Percentiles rank a stretch among this genome's conserved stretches.
Evolutionary conservation across 2,113 vertebrate species (phyloP).

Genomic region (Xenotilapia longispinis): DNA sequence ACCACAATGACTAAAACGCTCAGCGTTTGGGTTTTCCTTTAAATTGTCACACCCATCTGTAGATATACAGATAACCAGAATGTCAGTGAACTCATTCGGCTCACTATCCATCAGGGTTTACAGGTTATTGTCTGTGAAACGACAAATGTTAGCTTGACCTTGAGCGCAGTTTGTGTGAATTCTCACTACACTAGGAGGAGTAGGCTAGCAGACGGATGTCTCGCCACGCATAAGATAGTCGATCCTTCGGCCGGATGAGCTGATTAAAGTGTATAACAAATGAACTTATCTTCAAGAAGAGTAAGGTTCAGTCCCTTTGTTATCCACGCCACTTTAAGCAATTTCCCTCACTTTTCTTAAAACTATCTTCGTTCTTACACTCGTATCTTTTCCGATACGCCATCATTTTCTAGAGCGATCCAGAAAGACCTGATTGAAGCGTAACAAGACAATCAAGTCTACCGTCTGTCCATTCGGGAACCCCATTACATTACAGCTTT

Average conservation of each 20-base stretch:
- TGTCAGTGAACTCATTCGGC: background rate
- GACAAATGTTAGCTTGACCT: background rate
- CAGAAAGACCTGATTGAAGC: background rate
- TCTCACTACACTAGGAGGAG: background rate
- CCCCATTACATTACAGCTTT: background rate
- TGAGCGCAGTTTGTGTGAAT: background rate
- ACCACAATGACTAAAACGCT: background rate
- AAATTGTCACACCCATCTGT: background rate
- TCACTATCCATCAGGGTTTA: background rate
- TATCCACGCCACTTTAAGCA: background rate
- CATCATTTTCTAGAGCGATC: background rate
- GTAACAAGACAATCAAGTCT: background rate
- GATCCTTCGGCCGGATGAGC: background rate
- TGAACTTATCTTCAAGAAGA: background rate
- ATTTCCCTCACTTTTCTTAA: background rate
- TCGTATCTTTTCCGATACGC: background rate
- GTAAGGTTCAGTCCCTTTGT: background rate
- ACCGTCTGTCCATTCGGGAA: background rate
- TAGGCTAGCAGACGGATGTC: background rate
- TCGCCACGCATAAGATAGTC: background rate
- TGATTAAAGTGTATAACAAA: background rate
- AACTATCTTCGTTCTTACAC: background rate
- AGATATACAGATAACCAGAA: background rate
- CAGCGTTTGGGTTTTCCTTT: background rate
- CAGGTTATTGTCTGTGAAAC: background rate